Conservation (phyloP, 2,888 invertebrate species). For the Fabriciana adippe region DNA sequence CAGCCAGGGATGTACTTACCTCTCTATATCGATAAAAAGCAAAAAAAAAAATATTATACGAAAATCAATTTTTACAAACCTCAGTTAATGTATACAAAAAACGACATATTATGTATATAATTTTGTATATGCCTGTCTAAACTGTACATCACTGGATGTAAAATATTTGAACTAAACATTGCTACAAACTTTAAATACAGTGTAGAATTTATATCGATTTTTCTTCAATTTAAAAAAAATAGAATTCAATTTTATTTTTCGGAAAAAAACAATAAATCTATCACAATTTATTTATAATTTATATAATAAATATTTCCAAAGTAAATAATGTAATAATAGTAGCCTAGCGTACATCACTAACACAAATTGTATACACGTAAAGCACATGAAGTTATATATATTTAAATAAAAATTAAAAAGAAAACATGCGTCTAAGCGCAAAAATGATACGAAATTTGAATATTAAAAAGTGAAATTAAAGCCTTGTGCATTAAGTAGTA, state of each 20-base stretch:
- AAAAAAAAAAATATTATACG: background rate
- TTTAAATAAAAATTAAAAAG: conserved; percentile 27
- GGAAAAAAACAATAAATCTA: conserved; percentile 7
- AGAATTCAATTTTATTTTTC: background rate
- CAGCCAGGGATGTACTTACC: conserved; percentile 34
- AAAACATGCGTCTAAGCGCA: conserved; percentile 26
- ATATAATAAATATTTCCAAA: conserved; percentile 20
- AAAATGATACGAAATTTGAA: conserved; percentile 15
- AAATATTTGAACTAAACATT: conserved; percentile 7
- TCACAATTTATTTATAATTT: conserved; percentile 12
- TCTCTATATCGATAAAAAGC: background rate
- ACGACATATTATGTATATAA: background rate
- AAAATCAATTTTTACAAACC: background rate
- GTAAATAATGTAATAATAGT: conserved; percentile 18
- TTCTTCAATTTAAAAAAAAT: background rate
- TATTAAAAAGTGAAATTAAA: conserved; percentile 32
- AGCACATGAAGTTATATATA: conserved; percentile 28
- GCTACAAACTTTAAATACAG: background rate
- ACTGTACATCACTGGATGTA: conserved; percentile 33
- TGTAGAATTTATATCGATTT: background rate
- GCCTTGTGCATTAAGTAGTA: conserved; percentile 42
- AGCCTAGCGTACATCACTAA: conserved; percentile 26
- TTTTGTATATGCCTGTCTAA: background rate
- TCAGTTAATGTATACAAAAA: background rate
- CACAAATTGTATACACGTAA: conserved; percentile 30